phyloP scores from a whole-genome alignment of 53 echinoderm and acorn worm species.

The Astropecten irregularis region DNA sequence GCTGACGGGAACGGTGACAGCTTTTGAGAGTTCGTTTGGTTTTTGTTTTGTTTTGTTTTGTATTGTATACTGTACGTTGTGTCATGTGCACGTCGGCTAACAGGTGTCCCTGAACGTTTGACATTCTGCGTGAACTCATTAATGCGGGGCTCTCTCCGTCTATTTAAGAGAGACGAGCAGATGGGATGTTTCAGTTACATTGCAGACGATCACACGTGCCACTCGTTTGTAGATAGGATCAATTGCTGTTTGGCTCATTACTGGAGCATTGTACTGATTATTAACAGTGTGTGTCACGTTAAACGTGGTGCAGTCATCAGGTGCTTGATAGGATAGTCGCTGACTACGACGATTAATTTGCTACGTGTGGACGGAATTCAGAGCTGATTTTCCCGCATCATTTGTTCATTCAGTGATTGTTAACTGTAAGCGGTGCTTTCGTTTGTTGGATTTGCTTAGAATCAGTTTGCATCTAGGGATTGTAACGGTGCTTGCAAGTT shows the following conservation, averaged over 20 bases:
- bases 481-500: neutral
- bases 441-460: neutral
- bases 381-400: neutral
- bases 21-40: neutral
- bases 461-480: neutral
- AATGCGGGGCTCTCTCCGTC: neutral
- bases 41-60: too few species aligned
- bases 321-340: neutral
- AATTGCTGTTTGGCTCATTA: slow-evolving; percentile 1
- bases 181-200: neutral
- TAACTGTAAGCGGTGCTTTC: neutral
- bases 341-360: neutral
- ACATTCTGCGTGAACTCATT: slow-evolving; percentile 41
- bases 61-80: too few species aligned
- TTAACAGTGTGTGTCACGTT: neutral
- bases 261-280: neutral
- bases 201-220: slow-evolving; percentile 7
- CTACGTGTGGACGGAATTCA: neutral
- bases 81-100: neutral
- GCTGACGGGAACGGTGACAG: neutral
- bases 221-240: slow-evolving; percentile 2
- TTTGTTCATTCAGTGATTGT: neutral
- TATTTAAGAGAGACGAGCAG: slow-evolving; percentile 23
- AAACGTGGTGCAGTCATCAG: neutral
- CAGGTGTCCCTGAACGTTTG: slow-evolving; percentile 58